Evolutionary conservation across 2,888 invertebrate species (phyloP), one percentile per base, ranked within the genome.

Genomic region (Mongoloraphidia duomilia): DNA sequence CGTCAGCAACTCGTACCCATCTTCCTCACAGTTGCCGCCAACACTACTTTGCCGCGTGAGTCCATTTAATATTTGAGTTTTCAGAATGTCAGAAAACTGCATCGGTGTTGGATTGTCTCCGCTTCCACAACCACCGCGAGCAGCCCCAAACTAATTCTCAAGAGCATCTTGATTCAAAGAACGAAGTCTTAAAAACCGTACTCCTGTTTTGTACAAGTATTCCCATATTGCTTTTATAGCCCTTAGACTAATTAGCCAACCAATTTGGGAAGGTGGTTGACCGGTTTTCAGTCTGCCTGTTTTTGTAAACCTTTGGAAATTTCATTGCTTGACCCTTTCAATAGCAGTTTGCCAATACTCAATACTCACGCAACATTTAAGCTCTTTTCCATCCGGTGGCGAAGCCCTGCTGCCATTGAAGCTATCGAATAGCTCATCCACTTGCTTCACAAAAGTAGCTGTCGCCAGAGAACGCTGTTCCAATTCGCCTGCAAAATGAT

Each of bases 371-470:
- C 34, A 49, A 34, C 50, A 49, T 41, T 50, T 44, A 9, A 54
- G 33, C 10, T 36, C 44, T 44, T 54, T 55, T 36, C 55, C 55
- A 17, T 40, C 50, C 12, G 52, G 49, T 14, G 49, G 34, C 36
- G 12, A 12, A 4, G n/a, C 10, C 17, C 12, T 37, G 35, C 42
- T 54, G 10, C 53, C 56, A 49, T 54, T 49, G 46, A 56, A 54
- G 50, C 57, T 58, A 34, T 58, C 60, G 51, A 58, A 59, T 11
- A 58, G 44, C 11, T 56, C 46, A 52, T 59, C 53, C 37, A 57
- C 50, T 35, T 54, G 44, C 17, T 52, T 36, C 2, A 56, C 49
- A 45, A 57, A 55, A 35, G 45, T 50, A 13, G 54, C 55, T 14
- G 54, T 55, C 9, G 55, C 54, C 9, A 54, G n/a, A 9, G 49